These are phyloP conservation scores for Spisula solida DNA, from an alignment of 2,888 invertebrate genomes.

Conservation along the genomic window DNA sequence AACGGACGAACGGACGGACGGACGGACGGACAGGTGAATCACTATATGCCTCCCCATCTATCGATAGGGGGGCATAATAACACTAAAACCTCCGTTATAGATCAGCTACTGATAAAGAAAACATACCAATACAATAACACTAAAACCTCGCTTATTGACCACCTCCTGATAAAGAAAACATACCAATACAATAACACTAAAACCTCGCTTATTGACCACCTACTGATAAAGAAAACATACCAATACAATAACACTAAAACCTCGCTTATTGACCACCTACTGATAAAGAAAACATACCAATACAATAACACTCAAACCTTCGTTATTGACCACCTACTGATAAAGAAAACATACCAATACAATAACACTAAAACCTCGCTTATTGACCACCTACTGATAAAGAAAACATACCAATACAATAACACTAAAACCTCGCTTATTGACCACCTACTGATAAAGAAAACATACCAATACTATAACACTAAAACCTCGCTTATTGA, in stretches of 20 bases:
- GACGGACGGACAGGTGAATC: too few relatives aligned
- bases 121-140: neutral
- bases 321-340: too few relatives aligned
- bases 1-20: too few relatives aligned
- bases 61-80: too few relatives aligned
- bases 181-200: neutral
- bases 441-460: too few relatives aligned
- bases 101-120: too few relatives aligned
- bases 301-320: neutral
- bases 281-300: neutral
- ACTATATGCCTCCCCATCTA: too few relatives aligned
- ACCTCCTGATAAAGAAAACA: too few relatives aligned
- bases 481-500: neutral
- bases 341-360: constrained; percentile 52
- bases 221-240: too few relatives aligned
- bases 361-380: neutral
- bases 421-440: neutral
- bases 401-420: neutral
- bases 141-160: neutral
- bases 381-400: too few relatives aligned
- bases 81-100: neutral
- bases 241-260: neutral
- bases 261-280: too few relatives aligned
- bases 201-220: too few relatives aligned
- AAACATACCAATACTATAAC: neutral